A percentile compares a stretch with the other conserved stretches of the same genome.
Conservation (phyloP, 2,888 invertebrate genomes). For the Seira sanloemensis region DNA sequence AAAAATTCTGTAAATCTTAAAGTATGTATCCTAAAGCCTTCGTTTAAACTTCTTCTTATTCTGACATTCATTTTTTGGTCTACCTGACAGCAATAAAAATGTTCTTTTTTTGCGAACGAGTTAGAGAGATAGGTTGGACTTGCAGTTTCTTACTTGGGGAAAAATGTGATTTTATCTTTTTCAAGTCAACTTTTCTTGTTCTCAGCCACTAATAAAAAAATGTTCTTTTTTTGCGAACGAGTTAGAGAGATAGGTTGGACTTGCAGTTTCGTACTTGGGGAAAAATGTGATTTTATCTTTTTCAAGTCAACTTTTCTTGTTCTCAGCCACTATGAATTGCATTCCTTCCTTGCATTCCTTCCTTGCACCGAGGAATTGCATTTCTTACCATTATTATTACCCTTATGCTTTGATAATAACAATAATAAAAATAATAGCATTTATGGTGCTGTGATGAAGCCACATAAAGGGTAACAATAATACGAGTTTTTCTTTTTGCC, state of each 20-base stretch:
- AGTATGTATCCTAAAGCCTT: neutral
- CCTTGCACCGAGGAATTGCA: neutral
- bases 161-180: constrained; percentile 1
- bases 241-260: neutral
- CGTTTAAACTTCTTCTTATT: neutral
- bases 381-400: neutral
- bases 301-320: neutral
- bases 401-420: neutral
- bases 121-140: neutral
- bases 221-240: too few relatives aligned
- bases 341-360: neutral
- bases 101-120: neutral
- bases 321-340: constrained; percentile 1
- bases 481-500: constrained; percentile 2
- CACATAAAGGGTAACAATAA: constrained; percentile 12
- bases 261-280: constrained; percentile 4
- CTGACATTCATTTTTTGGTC: constrained; percentile 1
- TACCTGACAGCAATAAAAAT: neutral
- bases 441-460: neutral
- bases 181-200: neutral
- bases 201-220: neutral
- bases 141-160: neutral
- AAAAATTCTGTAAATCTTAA: too few relatives aligned
- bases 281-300: constrained; percentile 1
- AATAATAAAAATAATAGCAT: neutral